Conservation (phyloP, 1,140 invertebrate genomes). For the Oreohelix idahoensis region DNA sequence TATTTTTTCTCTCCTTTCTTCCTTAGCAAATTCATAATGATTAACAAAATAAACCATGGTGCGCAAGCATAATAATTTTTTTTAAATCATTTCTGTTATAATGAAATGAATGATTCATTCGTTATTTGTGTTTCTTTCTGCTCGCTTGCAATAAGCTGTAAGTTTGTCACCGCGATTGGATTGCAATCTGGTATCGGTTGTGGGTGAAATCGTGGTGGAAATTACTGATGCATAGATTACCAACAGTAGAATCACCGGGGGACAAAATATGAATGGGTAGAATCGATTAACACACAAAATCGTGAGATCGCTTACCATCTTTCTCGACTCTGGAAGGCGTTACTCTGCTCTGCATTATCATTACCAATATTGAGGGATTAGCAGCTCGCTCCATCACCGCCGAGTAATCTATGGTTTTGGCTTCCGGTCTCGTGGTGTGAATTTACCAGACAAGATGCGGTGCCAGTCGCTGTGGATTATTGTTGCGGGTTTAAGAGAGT, state of each 20-base stretch:
- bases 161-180: not conserved
- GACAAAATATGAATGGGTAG: not conserved
- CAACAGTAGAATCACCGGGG: not conserved
- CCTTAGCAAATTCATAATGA: too few relatives aligned
- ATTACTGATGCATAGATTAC: slow-evolving; percentile 16
- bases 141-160: not conserved
- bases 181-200: not conserved
- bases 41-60: too few relatives aligned
- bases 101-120: not conserved
- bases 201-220: not conserved
- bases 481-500: not conserved
- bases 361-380: not conserved
- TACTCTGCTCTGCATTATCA: not conserved
- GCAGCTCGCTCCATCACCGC: not conserved
- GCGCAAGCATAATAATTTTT: too few relatives aligned
- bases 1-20: too few relatives aligned
- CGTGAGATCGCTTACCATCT: slow-evolving; percentile 3
- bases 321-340: not conserved
- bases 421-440: slow-evolving; percentile 16
- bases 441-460: not conserved
- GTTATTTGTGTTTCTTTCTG: not conserved
- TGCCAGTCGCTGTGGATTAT: not conserved
- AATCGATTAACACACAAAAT: slow-evolving; percentile 5
- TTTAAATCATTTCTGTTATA: too few relatives aligned
- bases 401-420: not conserved